phyloP scores from a whole-genome alignment of 2,888 invertebrate species.

The Endomychus coccineus region DNA sequence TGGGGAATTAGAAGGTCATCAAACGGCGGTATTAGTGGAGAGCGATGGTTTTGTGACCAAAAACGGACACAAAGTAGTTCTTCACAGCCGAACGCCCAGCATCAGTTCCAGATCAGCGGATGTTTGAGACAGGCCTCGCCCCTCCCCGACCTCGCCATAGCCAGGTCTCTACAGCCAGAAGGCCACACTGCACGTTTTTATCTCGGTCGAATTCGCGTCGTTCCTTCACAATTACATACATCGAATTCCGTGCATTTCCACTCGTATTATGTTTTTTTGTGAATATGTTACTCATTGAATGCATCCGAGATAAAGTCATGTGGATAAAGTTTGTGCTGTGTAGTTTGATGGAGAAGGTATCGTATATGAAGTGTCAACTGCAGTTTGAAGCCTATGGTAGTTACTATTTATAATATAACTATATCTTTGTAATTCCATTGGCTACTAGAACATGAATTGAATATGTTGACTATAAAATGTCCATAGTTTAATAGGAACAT shows the following conservation, averaged over 20 bases:
- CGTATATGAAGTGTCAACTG: conserved; percentile 14
- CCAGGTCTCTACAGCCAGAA: conserved; percentile 23
- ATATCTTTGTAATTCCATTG: no score
- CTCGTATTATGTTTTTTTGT: conserved; percentile 14
- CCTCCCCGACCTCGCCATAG: conserved; percentile 52
- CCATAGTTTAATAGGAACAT: no score
- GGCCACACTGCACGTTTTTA: conserved; percentile 31
- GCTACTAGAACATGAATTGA: no score
- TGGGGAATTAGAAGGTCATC: conserved; percentile 44
- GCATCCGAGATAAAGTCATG: conserved; percentile 36
- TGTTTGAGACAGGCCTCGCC: conserved; percentile 73
- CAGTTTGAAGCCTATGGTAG: no score
- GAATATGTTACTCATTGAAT: conserved; percentile 10
- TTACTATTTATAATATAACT: no score
- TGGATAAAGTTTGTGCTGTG: conserved; percentile 40
- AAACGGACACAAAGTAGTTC: conserved; percentile 86
- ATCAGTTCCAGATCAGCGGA: conserved; percentile 76
- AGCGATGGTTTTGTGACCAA: conserved; percentile 76
- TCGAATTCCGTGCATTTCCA: conserved; percentile 22
- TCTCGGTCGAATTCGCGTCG: conserved; percentile 26
- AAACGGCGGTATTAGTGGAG: conserved; percentile 80
- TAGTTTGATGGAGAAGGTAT: conserved; percentile 46
- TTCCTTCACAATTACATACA: conserved; percentile 22
- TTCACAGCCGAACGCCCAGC: conserved; percentile 80
- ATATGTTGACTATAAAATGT: no score